phyloP scores from a whole-genome alignment of 2,888 invertebrate genomes.

The Amphipyra tragopoginis region DNA sequence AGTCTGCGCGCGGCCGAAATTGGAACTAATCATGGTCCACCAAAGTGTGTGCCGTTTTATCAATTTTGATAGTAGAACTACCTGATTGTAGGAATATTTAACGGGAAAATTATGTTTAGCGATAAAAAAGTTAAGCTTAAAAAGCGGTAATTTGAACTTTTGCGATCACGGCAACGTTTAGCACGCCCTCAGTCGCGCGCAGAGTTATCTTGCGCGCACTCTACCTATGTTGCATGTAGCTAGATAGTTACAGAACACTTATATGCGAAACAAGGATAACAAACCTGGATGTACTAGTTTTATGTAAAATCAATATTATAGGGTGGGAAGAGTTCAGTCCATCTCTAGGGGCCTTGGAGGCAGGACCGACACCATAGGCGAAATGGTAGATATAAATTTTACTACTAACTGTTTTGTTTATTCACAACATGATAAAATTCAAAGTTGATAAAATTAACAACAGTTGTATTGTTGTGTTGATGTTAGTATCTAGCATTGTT shows the following conservation, averaged over 20 bases:
- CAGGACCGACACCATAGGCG: background rate
- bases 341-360: background rate
- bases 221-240: constrained; percentile 19
- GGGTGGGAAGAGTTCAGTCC: constrained; percentile 18
- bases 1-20: too few species aligned
- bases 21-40: too few species aligned
- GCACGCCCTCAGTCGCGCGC: too few species aligned
- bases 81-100: too few species aligned
- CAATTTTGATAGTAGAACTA: too few species aligned
- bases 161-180: too few species aligned
- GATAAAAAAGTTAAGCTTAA: too few species aligned
- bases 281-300: constrained; percentile 27
- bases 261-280: constrained; percentile 46
- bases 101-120: too few species aligned
- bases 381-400: constrained; percentile 19
- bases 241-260: constrained; percentile 14
- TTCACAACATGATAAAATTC: background rate
- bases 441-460: constrained; percentile 8
- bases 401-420: background rate
- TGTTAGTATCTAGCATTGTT: constrained; percentile 8
- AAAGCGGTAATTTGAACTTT: too few species aligned
- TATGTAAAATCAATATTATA: constrained; percentile 38
- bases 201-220: too few species aligned
- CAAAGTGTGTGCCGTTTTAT: too few species aligned
- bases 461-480: constrained; percentile 22